Evolutionary conservation across 1,140 invertebrate species (phyloP), one percentile per base, ranked within the genome.

Genomic region (Drosophila ficusphila): DNA sequence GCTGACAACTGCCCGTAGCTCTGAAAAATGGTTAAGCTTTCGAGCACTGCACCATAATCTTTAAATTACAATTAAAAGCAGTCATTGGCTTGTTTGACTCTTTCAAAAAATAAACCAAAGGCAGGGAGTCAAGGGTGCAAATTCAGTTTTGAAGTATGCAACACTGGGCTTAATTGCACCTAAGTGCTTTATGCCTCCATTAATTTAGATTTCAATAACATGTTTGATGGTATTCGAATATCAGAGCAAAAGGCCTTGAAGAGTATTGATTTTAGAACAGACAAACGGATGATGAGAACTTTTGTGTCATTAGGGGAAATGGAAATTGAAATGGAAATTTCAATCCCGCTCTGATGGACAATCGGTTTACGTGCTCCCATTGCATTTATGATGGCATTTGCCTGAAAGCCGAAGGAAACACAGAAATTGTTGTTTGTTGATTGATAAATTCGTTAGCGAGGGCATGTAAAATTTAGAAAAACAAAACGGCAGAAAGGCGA

Each of bases 401-500:
- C 12, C n/a, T 33, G 4, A 31, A 53, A 25, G 19, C 29, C 51
- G 8, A 1, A 18, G 27, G 19, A 12, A 51, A 23, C 51, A 65
- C 74, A 29, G 33, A 56, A 44, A 49, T 29, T 23, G 19, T 16
- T 31, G 42, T 12, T 31, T 41, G 49, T 33, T 65, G 75, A 83
- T 79, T 85, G 75, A 83, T 83, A 75, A 85, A 85, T 83, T 85
- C 76, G 79, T 85, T 83, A 83, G 79, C 76, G 56, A 9, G 33
- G 44, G 74, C 64, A 65, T 76, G 71, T 58, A 85, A 79, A 85
- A 36, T 49, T 53, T 33, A 4, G 19, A 48, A 49, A 61, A 56
- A 18, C 27, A 47, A 44, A 18, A 36, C 38, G 19, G 54, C 18
- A 53, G 23, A 72, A 61, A 49, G 16, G 11, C 23, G 51, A 57